Evolutionary conservation across 2,113 vertebrate species (phyloP), one percentile per base, ranked within the genome.

Genomic region (Dendrocopos noguchii): DNA sequence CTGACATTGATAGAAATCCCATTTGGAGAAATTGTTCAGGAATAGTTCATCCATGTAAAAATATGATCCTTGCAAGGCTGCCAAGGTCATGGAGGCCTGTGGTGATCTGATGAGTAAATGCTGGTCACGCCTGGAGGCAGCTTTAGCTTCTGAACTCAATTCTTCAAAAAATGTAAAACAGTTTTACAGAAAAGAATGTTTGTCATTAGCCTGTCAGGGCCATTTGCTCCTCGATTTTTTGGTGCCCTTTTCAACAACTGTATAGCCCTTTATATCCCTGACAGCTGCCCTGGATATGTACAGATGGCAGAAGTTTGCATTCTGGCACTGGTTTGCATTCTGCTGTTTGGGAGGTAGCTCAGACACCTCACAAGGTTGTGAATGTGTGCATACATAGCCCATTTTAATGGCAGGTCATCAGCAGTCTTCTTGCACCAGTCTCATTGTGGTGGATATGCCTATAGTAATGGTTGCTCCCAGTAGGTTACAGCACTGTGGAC

Each of bases 71-170:
- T 97, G 97, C 97, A 96, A 97, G 95, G 84, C 95, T 97, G 97
- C 96, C 97, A 98, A 98, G 97, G 97, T 98, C 97, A 98, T 91
- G 46, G 88, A 97, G 96, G 97, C 97, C 97, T 97, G 72, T 92
- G 96, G 95, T 97, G 97, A 97, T 97, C 96, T 96, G 96, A 97
- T 98, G 97, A 97, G 96, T 93, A 96, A 96, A 95, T 94, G 95
- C 96, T 95, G 95, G 95, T 96, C 93, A 91, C 17, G 95, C 95
- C 94, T 94, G 78, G 85, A 95, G 95, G 95, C 88, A 89, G 94
- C 63, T 94, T 79, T 91, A 93, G 85, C 89, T 95, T 95, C 91
- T 95, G 83, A 96, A 94, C 95, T 79, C 84, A 90, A 87, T 97
- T 95, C 90, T 82, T 95, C 80, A 87, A 68, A 79, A 96, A 94